Evolutionary conservation across 2,888 invertebrate genomes (phyloP), one percentile per base, ranked within the genome.

Genomic region (Calameuta filiformis): DNA sequence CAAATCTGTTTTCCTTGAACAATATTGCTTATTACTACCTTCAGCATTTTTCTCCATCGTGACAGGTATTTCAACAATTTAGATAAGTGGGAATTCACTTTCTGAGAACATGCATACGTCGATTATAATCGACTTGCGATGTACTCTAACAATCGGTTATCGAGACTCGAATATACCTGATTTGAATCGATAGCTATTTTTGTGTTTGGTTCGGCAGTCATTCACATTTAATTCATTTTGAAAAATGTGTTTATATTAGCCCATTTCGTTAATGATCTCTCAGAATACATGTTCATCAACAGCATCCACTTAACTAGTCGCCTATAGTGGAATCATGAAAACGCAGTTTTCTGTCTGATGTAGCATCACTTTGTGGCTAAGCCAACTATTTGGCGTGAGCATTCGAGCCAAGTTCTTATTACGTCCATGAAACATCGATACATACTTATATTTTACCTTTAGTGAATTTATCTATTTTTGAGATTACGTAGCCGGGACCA

Each of bases 121-220:
- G 56, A 56, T 56, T 56, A 56, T 23, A 56, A 23, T 56, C 56
- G 56, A 56, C 56, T 56, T 56, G 56, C 56, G 56, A 56, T 56
- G 23, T 56, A 9, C 56, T 56, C 23, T 6, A 56, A 23, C 9
- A 56, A 23, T 56, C 56, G 40, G 15, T 40, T 40, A 40, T 40
- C 40, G 56, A 56, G 56, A 9, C 23, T 56, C 23, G 23, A 56
- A 56, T 23, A 56, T 23, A 56, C 23, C 2, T 56, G 23, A 30
- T 71, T 71, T 34, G 71, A 74, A 74, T 77, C 77, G 77, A 77
- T 74, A 77, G 73, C 73, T 77, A 77, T 77, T 77, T 77, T 56
- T 73, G 56, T 56, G 73, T 73, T 73, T 56, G 73, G 73, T 73
- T 74, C 31, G 12, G 71, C 71, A 71, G 34, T 30, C 15, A 74